These are phyloP conservation scores for Drosophila sulfurigaster DNA, from an alignment of 1,140 invertebrate genomes.

Conservation along the genomic window DNA sequence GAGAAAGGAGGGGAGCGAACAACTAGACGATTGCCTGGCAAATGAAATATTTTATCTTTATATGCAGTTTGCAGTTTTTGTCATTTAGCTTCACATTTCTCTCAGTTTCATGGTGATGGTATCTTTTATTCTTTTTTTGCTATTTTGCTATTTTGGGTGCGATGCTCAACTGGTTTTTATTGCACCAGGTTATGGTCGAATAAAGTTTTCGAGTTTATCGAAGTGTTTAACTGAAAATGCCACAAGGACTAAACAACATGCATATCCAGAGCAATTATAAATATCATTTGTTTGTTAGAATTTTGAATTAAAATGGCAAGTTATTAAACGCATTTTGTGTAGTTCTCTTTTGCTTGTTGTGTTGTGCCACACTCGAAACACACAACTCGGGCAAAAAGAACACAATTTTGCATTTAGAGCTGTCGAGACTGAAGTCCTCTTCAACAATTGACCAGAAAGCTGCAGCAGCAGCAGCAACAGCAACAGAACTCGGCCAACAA, in stretches of 20 bases:
- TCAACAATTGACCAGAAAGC: conserved; percentile 11
- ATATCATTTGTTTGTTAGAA: conserved; percentile 6
- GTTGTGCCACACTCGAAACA: not conserved
- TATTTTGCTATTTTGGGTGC: conserved; percentile 18
- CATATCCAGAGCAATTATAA: not conserved
- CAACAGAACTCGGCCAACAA: conserved; percentile 51
- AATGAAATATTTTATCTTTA: conserved; percentile 56
- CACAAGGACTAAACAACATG: not conserved
- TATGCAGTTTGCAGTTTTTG: conserved; percentile 45
- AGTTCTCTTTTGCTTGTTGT: not conserved
- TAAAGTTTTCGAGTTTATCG: conserved; percentile 37
- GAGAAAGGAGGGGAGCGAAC: not conserved
- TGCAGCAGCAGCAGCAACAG: not conserved
- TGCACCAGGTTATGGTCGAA: conserved; percentile 32
- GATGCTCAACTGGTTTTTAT: conserved; percentile 49
- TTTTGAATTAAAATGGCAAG: conserved; percentile 19
- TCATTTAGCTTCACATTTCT: not conserved
- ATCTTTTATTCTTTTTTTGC: not conserved
- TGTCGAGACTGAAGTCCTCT: not conserved
- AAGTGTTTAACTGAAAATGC: not conserved
- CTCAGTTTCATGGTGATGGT: not conserved
- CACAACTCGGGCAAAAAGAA: conserved; percentile 2
- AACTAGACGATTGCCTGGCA: conserved; percentile 13
- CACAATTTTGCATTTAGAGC: conserved; percentile 46
- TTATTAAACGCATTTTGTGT: conserved; percentile 28